These are phyloP conservation scores for Philhelius pedissequus DNA, from an alignment of 2,888 invertebrate genomes.

Conservation along the genomic window DNA sequence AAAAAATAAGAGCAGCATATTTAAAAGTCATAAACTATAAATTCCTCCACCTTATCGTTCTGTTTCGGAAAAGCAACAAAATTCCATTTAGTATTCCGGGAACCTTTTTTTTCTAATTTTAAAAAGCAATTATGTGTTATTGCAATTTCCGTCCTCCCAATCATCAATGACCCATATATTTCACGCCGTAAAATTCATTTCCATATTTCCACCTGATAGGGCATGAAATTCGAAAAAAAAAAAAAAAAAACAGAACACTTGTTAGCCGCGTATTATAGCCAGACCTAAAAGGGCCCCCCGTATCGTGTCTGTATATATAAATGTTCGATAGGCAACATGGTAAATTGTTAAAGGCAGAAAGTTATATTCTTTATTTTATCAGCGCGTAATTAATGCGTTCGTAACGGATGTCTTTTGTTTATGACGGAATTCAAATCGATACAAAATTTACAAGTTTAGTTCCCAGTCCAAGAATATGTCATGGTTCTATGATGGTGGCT, in stretches of 20 bases:
- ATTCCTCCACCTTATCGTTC: background rate
- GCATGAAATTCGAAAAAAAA: background rate
- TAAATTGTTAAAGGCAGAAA: background rate
- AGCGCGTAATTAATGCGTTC: slow-evolving; percentile 50
- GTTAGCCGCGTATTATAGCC: background rate
- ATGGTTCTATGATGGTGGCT: background rate
- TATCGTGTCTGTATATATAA: background rate
- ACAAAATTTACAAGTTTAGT: slow-evolving; percentile 5
- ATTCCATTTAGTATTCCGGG: slow-evolving; percentile 8
- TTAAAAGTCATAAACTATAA: background rate
- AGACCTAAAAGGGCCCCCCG: background rate
- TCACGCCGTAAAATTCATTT: slow-evolving; percentile 20
- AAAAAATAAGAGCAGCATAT: background rate
- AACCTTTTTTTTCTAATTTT: slow-evolving; percentile 17
- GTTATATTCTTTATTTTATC: slow-evolving; percentile 54
- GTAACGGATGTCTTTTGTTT: slow-evolving; percentile 37
- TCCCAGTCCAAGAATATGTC: background rate
- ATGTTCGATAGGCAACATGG: background rate
- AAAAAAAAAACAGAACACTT: background rate
- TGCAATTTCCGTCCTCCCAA: slow-evolving; percentile 56
- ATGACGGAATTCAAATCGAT: slow-evolving; percentile 48
- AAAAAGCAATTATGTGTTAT: slow-evolving; percentile 62
- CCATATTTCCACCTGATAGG: slow-evolving; percentile 49
- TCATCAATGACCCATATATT: slow-evolving; percentile 62
- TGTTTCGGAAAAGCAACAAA: background rate